phyloP scores from a whole-genome alignment of 1,140 invertebrate genomes.

The Cheumatopsyche charites region DNA sequence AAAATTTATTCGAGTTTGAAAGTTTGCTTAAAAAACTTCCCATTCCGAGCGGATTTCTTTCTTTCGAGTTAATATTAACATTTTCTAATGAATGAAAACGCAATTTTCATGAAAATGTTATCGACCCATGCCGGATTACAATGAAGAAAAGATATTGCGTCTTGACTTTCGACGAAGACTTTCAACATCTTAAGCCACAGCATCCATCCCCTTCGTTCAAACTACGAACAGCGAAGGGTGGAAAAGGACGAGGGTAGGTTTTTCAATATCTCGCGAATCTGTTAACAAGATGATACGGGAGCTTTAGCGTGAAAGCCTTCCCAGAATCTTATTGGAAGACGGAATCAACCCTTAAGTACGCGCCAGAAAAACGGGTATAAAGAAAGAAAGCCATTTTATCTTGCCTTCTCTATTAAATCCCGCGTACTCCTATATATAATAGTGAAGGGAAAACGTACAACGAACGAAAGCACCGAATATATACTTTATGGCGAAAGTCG shows the following conservation, averaged over 20 bases:
- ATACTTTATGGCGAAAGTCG: not conserved
- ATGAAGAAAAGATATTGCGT: slow-evolving; percentile 46
- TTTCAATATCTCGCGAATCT: slow-evolving; percentile 2
- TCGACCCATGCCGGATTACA: slow-evolving; percentile 32
- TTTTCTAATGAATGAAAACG: too few relatives aligned
- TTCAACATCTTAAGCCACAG: slow-evolving; percentile 24
- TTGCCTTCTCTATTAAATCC: slow-evolving; percentile 36
- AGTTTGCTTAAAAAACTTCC: too few relatives aligned
- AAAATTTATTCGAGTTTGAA: too few relatives aligned
- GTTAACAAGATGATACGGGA: slow-evolving; percentile 49
- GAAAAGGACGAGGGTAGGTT: not conserved
- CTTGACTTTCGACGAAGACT: slow-evolving; percentile 36
- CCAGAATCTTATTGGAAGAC: slow-evolving; percentile 47
- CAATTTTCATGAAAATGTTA: slow-evolving; percentile 22
- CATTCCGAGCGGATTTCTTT: too few relatives aligned
- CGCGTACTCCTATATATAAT: not conserved
- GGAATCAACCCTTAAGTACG: slow-evolving; percentile 39
- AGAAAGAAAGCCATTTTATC: slow-evolving; percentile 39
- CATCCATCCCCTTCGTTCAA: not conserved
- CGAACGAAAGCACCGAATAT: not conserved
- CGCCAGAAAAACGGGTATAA: slow-evolving; percentile 26
- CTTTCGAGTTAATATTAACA: too few relatives aligned
- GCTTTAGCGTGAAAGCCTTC: slow-evolving; percentile 46
- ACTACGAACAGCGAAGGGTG: not conserved
- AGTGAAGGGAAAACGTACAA: not conserved